Evolutionary conservation across 2,113 vertebrate species (phyloP).

Genomic region (Centropus unirufus): DNA sequence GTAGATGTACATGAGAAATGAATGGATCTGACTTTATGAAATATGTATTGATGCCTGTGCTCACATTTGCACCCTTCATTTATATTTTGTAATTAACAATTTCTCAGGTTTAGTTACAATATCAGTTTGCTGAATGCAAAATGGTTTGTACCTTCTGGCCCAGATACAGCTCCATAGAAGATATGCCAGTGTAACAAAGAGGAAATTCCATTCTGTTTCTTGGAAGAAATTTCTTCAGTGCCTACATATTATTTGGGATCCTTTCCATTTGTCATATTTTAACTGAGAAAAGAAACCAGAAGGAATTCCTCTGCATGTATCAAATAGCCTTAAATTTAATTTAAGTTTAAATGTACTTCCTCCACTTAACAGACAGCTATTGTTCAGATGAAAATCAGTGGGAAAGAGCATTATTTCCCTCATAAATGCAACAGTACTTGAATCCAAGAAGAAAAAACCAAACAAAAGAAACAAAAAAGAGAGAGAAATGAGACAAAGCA

Average conservation of each 20-base stretch:
- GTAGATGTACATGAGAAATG: background rate
- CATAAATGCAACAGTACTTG: background rate
- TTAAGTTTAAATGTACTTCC: background rate
- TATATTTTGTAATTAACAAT: constrained; percentile 49
- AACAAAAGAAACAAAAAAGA: background rate
- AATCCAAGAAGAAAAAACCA: background rate
- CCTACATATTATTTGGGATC: background rate
- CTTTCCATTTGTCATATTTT: constrained; percentile 9
- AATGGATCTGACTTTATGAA: constrained; percentile 6
- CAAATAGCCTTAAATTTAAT: background rate
- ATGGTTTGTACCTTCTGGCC: constrained; percentile 5
- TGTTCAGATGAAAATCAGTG: background rate
- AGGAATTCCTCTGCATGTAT: background rate
- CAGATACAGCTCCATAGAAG: background rate
- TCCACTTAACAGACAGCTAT: background rate
- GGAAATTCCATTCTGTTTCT: background rate
- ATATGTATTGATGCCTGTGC: background rate
- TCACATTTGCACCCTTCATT: constrained; percentile 8
- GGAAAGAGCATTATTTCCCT: background rate
- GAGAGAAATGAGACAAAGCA: background rate
- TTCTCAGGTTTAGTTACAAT: background rate
- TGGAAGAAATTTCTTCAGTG: background rate
- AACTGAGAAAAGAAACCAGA: constrained; percentile 18
- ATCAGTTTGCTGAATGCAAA: background rate
- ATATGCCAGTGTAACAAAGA: background rate